These are phyloP conservation scores for Psettodes erumei DNA, from an alignment of 2,113 vertebrate genomes.

Conservation along the genomic window DNA sequence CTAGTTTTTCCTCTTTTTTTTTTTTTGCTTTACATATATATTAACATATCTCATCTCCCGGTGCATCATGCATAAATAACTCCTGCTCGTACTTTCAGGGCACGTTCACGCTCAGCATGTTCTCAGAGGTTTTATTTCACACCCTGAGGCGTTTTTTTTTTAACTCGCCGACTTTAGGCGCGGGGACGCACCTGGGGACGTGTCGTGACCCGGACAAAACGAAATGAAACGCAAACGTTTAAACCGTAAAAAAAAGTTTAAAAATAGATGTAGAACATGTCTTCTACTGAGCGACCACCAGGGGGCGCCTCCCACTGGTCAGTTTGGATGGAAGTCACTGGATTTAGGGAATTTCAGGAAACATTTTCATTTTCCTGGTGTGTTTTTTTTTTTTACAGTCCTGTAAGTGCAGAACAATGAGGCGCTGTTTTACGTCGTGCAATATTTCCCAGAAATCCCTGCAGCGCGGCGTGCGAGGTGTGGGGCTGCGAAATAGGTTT, in stretches of 20 bases:
- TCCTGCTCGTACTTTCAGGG: not conserved
- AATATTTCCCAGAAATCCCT: slow-evolving; percentile 26
- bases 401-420: slow-evolving; percentile 21
- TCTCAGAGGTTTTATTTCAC: slow-evolving; percentile 25
- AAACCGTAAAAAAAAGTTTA: too few relatives aligned
- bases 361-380: not conserved
- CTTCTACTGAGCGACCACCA: too few relatives aligned
- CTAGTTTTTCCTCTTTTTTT: not conserved
- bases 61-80: slow-evolving; percentile 11
- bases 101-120: slow-evolving; percentile 26
- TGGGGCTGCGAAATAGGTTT: slow-evolving; percentile 33
- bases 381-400: not conserved
- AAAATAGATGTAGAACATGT: too few relatives aligned
- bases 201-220: not conserved
- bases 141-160: slow-evolving; percentile 32
- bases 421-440: slow-evolving; percentile 6
- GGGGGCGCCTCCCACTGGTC: too few relatives aligned
- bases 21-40: too few relatives aligned
- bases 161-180: not conserved
- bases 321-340: too few relatives aligned
- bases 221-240: not conserved
- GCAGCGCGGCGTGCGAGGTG: not conserved
- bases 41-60: slow-evolving; percentile 17
- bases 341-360: too few relatives aligned
- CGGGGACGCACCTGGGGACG: slow-evolving; percentile 4